phyloP scores from a whole-genome alignment of 2,888 invertebrate species.

The Eupeodes luniger region DNA sequence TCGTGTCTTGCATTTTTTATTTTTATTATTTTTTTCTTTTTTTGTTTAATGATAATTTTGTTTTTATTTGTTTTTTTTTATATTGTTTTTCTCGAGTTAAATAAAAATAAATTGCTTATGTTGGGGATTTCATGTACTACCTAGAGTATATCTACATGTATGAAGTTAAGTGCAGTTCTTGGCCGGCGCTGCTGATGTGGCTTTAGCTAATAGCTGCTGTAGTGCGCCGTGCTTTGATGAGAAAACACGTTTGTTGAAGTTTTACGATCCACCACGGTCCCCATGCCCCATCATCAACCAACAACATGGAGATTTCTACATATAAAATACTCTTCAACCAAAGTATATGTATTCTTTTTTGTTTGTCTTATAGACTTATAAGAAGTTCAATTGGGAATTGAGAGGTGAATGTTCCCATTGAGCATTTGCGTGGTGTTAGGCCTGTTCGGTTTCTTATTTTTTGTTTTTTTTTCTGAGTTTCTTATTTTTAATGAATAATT shows the following conservation, averaged over 20 bases:
- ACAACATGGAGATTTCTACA: slow-evolving; percentile 11
- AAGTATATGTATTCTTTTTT: not conserved
- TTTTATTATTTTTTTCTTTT: slow-evolving; percentile 12
- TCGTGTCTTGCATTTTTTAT: slow-evolving; percentile 54
- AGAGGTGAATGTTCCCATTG: slow-evolving; percentile 69
- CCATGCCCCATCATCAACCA: slow-evolving; percentile 6
- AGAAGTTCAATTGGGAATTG: slow-evolving; percentile 52
- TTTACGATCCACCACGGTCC: slow-evolving; percentile 55
- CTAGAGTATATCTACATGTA: not conserved
- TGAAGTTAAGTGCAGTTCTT: slow-evolving; percentile 62
- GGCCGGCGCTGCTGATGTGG: not conserved
- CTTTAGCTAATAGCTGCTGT: not conserved
- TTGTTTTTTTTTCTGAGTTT: not conserved
- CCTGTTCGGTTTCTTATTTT: slow-evolving; percentile 42
- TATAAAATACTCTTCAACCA: slow-evolving; percentile 19
- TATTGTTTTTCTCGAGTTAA: slow-evolving; percentile 18
- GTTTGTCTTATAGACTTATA: not conserved
- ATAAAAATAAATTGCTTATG: slow-evolving; percentile 67
- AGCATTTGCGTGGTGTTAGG: not conserved
- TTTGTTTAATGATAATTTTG: slow-evolving; percentile 37
- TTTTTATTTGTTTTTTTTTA: not conserved
- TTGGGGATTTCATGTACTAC: slow-evolving; percentile 27
- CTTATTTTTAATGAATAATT: slow-evolving; percentile 31
- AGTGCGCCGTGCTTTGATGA: not conserved
- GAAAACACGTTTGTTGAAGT: slow-evolving; percentile 64